Base-by-base conservation (phyloP, 2,113 vertebrate species). In the Brachirus orientalis region DNA sequence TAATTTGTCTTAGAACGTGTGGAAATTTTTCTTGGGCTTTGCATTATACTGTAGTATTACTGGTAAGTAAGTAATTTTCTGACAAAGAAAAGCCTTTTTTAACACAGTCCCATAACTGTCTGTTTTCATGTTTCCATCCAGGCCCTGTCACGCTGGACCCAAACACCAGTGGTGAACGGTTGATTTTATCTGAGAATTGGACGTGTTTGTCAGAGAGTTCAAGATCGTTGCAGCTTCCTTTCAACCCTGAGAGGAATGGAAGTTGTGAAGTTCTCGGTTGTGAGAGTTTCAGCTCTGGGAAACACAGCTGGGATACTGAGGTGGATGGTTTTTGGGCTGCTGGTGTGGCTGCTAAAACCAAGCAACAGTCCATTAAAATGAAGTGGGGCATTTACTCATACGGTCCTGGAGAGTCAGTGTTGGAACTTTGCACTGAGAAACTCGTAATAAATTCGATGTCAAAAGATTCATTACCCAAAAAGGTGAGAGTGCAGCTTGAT, bases 91-190 rank as follows among this genome's bases (percentile, higher is more conserved):
- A 17, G 44, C 8, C n/a, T n/a, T n/a, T 18, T 20, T 19, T n/a
- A 35, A 36, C 37, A 37, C 13, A n/a, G n/a, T n/a, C n/a, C n/a
- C n/a, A 33, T 28, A 28, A 51, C 7, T 10, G 3, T 13, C 10
- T 1, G 4, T 46, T 19, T 18, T 38, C 33, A 14, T 56, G 12
- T 56, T 13, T 40, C 10, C 10, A n/a, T 46, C 11, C 11, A 88
- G 86, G 72, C 45, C 64, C 75, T 57, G 70, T 79, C 16, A 60
- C n/a, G 66, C 56, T 86, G 72, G 80, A 87, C 37, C 68, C 76
- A 12, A 81, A 83, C 36, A 72, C 63, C 6, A 3, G 41, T 0
- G 0, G 2, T 28, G 0, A 0, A 0, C 0, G 0, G 0, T 0
- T 1, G 11, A 45, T 0, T 6, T 10, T 79, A 45, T 75, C 66